Percentiles rank a stretch among this genome's conserved stretches.
phyloP scores from a whole-genome alignment of 1,140 invertebrate species.

The Drosophila kikkawai region DNA sequence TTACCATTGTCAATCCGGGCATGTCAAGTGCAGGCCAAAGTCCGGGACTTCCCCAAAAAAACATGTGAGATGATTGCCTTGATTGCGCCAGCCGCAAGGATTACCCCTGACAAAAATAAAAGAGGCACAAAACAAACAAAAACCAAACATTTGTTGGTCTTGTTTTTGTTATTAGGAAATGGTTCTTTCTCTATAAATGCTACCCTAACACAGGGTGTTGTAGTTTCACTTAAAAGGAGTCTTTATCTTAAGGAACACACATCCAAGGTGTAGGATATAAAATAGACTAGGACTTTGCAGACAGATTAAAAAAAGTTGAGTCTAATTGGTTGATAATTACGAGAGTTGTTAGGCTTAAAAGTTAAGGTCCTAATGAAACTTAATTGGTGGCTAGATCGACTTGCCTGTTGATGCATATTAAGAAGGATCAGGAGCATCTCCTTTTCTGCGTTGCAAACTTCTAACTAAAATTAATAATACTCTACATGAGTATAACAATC shows the following conservation, averaged over 20 bases:
- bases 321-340: no score
- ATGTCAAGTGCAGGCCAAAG: constrained; percentile 56
- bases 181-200: background rate
- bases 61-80: constrained; percentile 55
- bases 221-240: background rate
- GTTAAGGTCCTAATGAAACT: no score
- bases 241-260: background rate
- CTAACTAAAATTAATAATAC: no score
- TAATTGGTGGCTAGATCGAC: no score
- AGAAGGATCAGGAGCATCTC: no score
- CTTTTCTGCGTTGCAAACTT: no score
- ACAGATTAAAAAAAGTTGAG: no score
- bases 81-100: constrained; percentile 61
- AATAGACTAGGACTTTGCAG: no score
- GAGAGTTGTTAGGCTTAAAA: no score
- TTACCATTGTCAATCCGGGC: constrained; percentile 72
- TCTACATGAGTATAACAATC: no score
- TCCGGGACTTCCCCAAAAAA: constrained; percentile 3
- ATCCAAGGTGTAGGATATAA: no score
- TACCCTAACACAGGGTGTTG: background rate
- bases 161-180: background rate
- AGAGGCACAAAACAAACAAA: constrained; percentile 9
- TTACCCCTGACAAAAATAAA: constrained; percentile 24
- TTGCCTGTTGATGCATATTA: no score
- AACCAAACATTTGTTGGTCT: background rate